These are phyloP conservation scores for Neotoxoptera formosana DNA, from an alignment of 1,140 invertebrate genomes.

Conservation along the genomic window DNA sequence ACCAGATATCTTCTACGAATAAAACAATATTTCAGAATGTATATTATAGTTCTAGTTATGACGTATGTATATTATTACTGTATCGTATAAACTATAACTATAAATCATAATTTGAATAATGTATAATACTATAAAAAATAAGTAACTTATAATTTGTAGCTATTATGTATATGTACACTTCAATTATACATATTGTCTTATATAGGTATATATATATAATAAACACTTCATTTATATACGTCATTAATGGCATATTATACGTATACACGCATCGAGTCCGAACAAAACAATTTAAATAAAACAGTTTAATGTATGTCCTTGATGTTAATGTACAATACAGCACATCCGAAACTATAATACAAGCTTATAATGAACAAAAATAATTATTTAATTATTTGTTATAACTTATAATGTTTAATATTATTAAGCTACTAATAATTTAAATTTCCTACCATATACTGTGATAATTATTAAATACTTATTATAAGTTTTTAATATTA, in stretches of 20 bases:
- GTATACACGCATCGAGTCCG: neutral
- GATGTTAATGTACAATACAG: conserved; percentile 3
- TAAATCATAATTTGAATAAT: neutral
- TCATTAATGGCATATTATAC: neutral
- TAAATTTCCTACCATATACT: neutral
- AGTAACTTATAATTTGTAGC: neutral
- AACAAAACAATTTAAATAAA: conserved; percentile 24
- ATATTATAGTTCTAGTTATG: no score
- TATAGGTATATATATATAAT: neutral
- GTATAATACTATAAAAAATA: neutral
- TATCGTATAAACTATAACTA: no score
- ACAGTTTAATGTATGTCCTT: neutral
- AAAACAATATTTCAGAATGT: no score
- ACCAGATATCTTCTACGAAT: no score
- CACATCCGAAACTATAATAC: neutral
- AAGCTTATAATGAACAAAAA: neutral
- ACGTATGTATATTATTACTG: no score
- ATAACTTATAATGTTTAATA: neutral
- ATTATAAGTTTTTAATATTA: neutral
- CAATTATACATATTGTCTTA: neutral
- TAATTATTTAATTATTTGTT: conserved; percentile 12
- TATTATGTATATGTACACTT: neutral
- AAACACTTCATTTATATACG: neutral
- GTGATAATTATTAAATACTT: neutral
- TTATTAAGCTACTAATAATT: neutral